A percentile compares a stretch with the other conserved stretches of the same genome.
These are phyloP conservation scores for Sarcophaga bullata DNA, from an alignment of 1,140 invertebrate species.

Conservation along the genomic window DNA sequence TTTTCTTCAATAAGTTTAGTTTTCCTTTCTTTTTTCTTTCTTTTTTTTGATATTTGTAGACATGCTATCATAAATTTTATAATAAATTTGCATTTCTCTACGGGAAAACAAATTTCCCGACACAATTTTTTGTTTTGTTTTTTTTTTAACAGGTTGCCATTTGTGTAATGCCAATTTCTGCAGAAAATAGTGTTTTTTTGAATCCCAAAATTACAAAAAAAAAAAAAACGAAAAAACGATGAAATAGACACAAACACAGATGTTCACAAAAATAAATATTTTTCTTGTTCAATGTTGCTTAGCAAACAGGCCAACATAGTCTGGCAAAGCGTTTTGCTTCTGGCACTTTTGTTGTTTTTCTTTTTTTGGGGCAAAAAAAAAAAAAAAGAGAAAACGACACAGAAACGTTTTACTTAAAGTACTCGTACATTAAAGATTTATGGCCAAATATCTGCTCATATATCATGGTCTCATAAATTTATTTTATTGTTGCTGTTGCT, in stretches of 20 bases:
- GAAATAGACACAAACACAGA: constrained; percentile 7
- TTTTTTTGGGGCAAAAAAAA: not conserved
- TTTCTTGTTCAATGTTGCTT: constrained; percentile 24
- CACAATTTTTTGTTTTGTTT: not conserved
- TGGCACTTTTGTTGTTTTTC: not conserved
- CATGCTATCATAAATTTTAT: not conserved
- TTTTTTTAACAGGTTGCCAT: constrained; percentile 7
- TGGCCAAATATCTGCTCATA: not conserved
- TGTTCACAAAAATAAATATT: not conserved
- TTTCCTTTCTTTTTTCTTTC: too few relatives aligned
- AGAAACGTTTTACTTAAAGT: not conserved
- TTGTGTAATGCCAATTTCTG: not conserved
- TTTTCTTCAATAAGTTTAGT: too few relatives aligned
- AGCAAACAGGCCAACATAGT: not conserved
- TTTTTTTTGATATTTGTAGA: too few relatives aligned
- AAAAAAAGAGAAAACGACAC: too few relatives aligned
- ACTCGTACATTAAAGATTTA: not conserved
- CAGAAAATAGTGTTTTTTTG: too few relatives aligned
- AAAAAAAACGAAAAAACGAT: too few relatives aligned
- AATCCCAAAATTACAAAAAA: too few relatives aligned
- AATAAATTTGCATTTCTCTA: not conserved
- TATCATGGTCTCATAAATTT: constrained; percentile 26
- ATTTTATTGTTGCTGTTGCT: not conserved
- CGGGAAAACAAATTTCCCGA: not conserved
- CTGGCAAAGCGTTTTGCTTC: not conserved